phyloP scores from a whole-genome alignment of 1,140 invertebrate species.

The Aradophagus sp. region DNA sequence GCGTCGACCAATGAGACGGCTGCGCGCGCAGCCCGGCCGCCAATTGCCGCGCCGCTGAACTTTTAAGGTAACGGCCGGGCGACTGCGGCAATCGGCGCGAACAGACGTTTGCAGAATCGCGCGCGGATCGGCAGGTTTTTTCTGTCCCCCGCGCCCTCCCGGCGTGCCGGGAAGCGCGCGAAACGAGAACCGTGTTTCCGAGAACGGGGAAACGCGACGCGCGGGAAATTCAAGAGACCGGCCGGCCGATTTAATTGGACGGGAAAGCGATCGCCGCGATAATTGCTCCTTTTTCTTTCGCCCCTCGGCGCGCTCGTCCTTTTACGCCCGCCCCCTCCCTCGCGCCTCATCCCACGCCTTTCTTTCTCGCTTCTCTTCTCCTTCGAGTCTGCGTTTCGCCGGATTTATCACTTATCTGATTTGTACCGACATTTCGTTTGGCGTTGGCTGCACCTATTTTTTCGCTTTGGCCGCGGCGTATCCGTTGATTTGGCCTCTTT shows the following conservation, averaged over 20 bases:
- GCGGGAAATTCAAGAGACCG: slow-evolving; percentile 29
- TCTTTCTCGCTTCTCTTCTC: neutral
- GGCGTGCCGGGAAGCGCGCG: slow-evolving; percentile 8
- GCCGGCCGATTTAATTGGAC: slow-evolving; percentile 14
- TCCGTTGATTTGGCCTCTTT: slow-evolving; percentile 28
- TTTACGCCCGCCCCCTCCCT: neutral
- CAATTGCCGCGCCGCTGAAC: slow-evolving; percentile 26
- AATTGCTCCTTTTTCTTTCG: slow-evolving; percentile 7
- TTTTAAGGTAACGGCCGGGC: slow-evolving; percentile 28
- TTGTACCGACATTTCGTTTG: slow-evolving; percentile 45
- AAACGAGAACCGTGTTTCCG: slow-evolving; percentile 42
- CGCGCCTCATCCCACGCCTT: neutral
- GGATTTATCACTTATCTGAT: slow-evolving; percentile 53
- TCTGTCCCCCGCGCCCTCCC: slow-evolving; percentile 7
- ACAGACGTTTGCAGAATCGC: slow-evolving; percentile 51
- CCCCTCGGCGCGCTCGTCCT: neutral
- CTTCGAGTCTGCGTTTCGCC: slow-evolving; percentile 7
- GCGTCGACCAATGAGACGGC: no score
- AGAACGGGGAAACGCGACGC: slow-evolving; percentile 10
- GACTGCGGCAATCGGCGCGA: slow-evolving; percentile 43
- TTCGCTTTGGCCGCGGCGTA: slow-evolving; percentile 15
- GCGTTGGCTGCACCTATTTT: slow-evolving; percentile 41
- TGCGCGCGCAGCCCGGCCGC: slow-evolving; percentile 1
- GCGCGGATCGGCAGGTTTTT: slow-evolving; percentile 45
- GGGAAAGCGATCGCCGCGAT: slow-evolving; percentile 27